A percentile compares a stretch with the other conserved stretches of the same genome.
These are phyloP conservation scores for Plectropomus leopardus DNA, from an alignment of 2,113 vertebrate species.

Conservation along the genomic window DNA sequence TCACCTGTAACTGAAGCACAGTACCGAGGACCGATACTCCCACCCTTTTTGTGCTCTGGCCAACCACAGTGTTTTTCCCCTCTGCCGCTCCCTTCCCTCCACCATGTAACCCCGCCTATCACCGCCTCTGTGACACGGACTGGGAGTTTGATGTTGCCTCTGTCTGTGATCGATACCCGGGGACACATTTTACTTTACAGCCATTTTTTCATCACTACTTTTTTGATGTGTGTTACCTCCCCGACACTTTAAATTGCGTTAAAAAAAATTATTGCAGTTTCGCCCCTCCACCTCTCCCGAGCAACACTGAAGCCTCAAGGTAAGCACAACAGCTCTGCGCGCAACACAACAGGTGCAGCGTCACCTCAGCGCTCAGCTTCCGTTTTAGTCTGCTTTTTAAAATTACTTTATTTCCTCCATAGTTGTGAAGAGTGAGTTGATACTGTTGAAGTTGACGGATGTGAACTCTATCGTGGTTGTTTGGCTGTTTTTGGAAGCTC, in stretches of 20 bases:
- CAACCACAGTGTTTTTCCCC: background rate
- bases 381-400: accelerated
- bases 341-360: slow-evolving; percentile 53
- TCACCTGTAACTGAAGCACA: background rate
- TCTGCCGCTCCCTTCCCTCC: slow-evolving; percentile 52
- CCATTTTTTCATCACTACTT: background rate
- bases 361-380: background rate
- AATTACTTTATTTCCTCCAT: accelerated
- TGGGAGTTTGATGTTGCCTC: slow-evolving; percentile 31
- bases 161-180: slow-evolving; percentile 31
- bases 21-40: slow-evolving; percentile 8
- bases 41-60: background rate
- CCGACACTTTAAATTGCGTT: background rate
- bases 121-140: slow-evolving; percentile 25
- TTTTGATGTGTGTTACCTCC: background rate
- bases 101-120: slow-evolving; percentile 49
- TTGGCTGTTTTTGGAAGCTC: background rate
- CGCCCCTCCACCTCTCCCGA: background rate
- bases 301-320: slow-evolving; percentile 49
- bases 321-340: slow-evolving; percentile 41
- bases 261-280: background rate
- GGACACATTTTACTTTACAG: slow-evolving; percentile 31
- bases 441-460: accelerated
- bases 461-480: background rate
- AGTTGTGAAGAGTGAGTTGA: accelerated